Evolutionary conservation across 2,888 invertebrate genomes (phyloP), one percentile per base, ranked within the genome.

Genomic region (Drosophila anomalipes): DNA sequence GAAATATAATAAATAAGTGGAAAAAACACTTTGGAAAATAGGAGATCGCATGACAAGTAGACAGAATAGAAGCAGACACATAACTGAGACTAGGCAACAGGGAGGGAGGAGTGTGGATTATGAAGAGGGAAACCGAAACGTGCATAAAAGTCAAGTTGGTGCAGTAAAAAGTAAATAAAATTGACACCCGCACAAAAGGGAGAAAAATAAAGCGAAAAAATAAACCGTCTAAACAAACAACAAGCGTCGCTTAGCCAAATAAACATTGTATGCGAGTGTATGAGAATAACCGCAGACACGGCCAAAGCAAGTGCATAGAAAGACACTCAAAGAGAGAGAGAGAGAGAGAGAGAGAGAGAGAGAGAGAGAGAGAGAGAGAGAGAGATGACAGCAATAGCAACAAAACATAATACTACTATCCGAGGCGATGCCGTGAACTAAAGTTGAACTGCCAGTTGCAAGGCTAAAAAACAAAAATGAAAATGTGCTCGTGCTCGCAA

Each of bases 211-310:
- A 77, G 67, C 58, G 49, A 61, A 12, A 28, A 70, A 54, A 35
- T 22, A 35, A 37, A 32, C 32, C 12, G 70, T 74, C 69, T 67
- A 82, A 82, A 76, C 73, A 82, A 73, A 73, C 79, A 79, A 71
- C 62, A 74, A 78, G 60, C 78, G 73, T 61, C 71, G 87, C 80
- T 86, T 82, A 76, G 84, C 61, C 72, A 86, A 85, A 85, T 83
- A 85, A 89, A 89, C 84, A 89, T 67, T 70, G 70, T 71, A 62
- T 70, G 64, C 22, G 70, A 44, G 53, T 58, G 49, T 19, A 47
- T 22, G 51, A 10, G 37, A 52, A 58, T 47, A 70, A 82, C 75
- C 64, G 71, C 83, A 70, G 71, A 69, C 67, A 47, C 56, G 47
- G 52, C 58, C 58, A 65, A 52, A 70, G 41, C 39, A 54, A 68